Conservation (phyloP, 2,113 vertebrate genomes). For the Nettapus auritus region DNA sequence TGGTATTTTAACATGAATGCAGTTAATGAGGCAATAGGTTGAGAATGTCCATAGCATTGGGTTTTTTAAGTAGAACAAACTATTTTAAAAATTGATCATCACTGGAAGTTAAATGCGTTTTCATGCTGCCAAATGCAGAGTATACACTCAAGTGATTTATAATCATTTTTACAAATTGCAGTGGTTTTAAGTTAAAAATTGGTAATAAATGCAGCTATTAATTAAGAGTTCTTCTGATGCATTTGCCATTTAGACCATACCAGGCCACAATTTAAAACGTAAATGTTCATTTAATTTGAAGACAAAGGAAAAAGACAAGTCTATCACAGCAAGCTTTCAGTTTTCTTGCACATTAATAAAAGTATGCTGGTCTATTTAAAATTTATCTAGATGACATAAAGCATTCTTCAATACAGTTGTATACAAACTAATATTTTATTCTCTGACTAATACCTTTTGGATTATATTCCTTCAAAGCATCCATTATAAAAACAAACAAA, state of each 20-base stretch:
- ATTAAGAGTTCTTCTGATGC: constrained; percentile 36
- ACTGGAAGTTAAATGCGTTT: constrained; percentile 50
- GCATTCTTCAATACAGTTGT: background rate
- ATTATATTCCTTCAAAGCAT: background rate
- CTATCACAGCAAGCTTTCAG: constrained; percentile 32
- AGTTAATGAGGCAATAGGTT: constrained; percentile 78
- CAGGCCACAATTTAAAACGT: constrained; percentile 44
- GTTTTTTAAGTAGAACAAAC: constrained; percentile 74
- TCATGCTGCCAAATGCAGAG: constrained; percentile 35
- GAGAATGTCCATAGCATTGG: constrained; percentile 67
- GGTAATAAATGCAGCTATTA: constrained; percentile 52
- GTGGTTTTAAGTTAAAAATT: constrained; percentile 41
- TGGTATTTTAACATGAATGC: constrained; percentile 78
- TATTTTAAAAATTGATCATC: constrained; percentile 65
- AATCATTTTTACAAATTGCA: constrained; percentile 53
- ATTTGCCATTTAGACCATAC: constrained; percentile 42
- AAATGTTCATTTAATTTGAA: constrained; percentile 60
- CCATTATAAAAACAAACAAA: background rate
- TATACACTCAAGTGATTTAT: constrained; percentile 44
- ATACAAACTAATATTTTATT: background rate
- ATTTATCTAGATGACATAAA: background rate
- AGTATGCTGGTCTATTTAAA: constrained; percentile 6
- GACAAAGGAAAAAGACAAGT: constrained; percentile 40
- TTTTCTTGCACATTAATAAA: constrained; percentile 24
- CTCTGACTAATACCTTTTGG: background rate